Base-by-base conservation (phyloP, 2,888 invertebrate species). In the Athripsodes cinereus region DNA sequence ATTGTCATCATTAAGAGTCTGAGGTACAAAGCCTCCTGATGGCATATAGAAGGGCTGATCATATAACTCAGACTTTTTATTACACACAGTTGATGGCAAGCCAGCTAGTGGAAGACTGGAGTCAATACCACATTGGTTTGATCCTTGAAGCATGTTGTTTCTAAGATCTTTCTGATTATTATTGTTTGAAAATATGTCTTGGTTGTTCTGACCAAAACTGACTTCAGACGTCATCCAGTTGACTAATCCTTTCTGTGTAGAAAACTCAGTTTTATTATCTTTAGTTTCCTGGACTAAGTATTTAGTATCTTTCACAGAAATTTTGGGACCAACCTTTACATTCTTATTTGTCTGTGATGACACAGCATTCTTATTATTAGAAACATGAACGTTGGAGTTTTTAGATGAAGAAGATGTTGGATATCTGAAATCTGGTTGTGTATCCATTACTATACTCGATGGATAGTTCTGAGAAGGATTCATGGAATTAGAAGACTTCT, bases 161-260 rank as follows among this genome's bases (percentile, higher is more conserved):
- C 71, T 73, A 53, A 71, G 70, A 26, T 71, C 70, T 18, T 74
- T 73, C 13, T 71, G 64, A 48, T 73, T 71, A 59, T 76, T 77
- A 3, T 72, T 70, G 18, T 78, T 65, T 62, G 76, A 72, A 53
- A 78, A 73, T 53, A 79, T 78, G 1, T 73, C 59, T 20, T 61
- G 52, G 44, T 70, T 5, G 70, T 72, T 64, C 70, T 72, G 64
- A 69, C 52, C 59, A 10, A 59, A 55, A n/a, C 35, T 49, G n/a
- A 57, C 60, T 46, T 61, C 63, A 1, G 81, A 74, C 65, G 82
- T 82, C 83, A 83, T 83, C 83, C 83, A 83, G 65, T 83, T 83
- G 1, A 82, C 80, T 0, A 81, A 79, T 2, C 78, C 73, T 62
- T 77, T 74, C 16, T 71, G 70, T 0, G 49, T 47, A 2, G 55